phyloP scores from a whole-genome alignment of 2,888 invertebrate genomes.

The Tetanocera ferruginea region DNA sequence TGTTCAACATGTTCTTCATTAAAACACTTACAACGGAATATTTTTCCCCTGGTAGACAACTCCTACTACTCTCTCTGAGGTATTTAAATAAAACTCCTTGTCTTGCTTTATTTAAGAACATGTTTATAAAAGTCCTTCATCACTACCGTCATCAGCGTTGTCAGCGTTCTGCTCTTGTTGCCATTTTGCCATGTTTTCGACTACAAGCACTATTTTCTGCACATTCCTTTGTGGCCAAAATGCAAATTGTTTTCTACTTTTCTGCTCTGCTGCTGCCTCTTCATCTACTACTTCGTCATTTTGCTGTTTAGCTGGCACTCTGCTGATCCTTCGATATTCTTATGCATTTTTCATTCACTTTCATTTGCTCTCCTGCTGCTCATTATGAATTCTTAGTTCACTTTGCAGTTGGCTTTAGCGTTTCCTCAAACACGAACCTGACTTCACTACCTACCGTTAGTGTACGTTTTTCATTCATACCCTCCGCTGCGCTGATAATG shows the following conservation, averaged over 20 bases:
- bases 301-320: background rate
- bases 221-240: conserved; percentile 30
- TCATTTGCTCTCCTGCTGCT: background rate
- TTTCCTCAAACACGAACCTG: background rate
- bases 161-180: background rate
- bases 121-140: background rate
- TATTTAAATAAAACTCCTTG: background rate
- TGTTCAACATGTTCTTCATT: background rate
- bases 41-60: no score
- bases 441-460: background rate
- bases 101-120: background rate
- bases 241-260: conserved; percentile 19
- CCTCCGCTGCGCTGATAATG: background rate
- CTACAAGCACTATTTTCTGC: background rate
- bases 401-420: background rate
- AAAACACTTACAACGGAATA: background rate
- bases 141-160: background rate
- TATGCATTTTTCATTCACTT: conserved; percentile 10
- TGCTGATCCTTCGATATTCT: background rate
- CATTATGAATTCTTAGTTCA: conserved; percentile 1
- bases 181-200: background rate
- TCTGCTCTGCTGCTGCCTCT: background rate
- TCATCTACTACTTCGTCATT: no score
- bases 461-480: no score
- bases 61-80: background rate